These are phyloP conservation scores for Anolis apletophallus DNA, from an alignment of 2,797 vertebrate species.

Conservation along the genomic window DNA sequence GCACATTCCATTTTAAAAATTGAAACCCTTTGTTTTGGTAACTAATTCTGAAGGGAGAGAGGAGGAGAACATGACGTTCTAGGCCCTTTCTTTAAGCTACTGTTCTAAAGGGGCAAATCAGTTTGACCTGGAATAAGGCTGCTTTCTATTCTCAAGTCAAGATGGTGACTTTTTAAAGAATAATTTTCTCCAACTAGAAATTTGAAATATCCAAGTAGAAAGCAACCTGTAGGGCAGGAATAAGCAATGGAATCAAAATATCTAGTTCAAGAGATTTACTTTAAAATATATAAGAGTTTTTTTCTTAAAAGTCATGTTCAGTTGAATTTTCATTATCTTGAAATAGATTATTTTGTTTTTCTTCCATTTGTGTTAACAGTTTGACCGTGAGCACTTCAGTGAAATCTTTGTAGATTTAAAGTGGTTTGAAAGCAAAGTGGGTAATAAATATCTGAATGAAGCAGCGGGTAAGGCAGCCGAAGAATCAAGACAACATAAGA, in stretches of 20 bases:
- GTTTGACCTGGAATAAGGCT: neutral
- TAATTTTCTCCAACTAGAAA: neutral
- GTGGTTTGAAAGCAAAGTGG: slow-evolving; percentile 99
- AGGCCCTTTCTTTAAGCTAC: neutral
- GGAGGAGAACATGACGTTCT: neutral
- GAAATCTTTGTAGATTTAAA: slow-evolving; percentile 98
- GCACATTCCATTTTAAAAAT: neutral
- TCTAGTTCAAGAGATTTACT: neutral
- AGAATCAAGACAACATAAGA: slow-evolving; percentile 82
- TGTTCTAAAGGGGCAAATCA: neutral
- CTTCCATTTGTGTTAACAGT: slow-evolving; percentile 79
- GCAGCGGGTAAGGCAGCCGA: slow-evolving; percentile 93
- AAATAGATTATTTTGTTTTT: neutral
- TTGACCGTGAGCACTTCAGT: slow-evolving; percentile 96
- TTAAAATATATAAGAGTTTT: neutral
- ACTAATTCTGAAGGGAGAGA: neutral
- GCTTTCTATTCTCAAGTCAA: neutral
- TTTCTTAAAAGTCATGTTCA: neutral
- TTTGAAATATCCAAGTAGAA: neutral
- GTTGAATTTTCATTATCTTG: neutral
- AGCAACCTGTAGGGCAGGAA: neutral
- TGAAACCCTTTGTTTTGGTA: neutral
- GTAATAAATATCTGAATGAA: slow-evolving; percentile 98
- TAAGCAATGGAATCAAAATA: neutral
- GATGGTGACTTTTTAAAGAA: neutral